Percentiles rank a stretch among this genome's conserved stretches.
Conservation (phyloP, 2,113 vertebrate species). For the Microtus richardsoni region DNA sequence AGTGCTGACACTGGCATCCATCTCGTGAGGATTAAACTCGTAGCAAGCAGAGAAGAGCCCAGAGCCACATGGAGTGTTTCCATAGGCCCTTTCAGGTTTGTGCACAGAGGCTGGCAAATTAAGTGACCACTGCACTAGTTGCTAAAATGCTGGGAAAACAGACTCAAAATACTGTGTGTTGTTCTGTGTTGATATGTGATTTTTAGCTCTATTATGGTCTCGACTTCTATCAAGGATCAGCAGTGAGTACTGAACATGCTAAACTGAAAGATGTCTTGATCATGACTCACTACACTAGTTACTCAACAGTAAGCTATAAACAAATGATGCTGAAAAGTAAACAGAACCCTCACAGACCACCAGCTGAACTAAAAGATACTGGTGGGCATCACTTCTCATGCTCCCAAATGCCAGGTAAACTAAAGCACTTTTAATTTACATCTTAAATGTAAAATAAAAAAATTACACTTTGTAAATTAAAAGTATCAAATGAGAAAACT, state of each 20-base stretch:
- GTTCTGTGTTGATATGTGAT: slow-evolving; percentile 41
- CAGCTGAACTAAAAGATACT: slow-evolving; percentile 74
- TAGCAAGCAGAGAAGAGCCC: slow-evolving; percentile 81
- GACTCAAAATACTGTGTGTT: slow-evolving; percentile 73
- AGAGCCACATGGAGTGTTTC: slow-evolving; percentile 57
- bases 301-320: slow-evolving; percentile 78
- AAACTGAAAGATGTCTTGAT: slow-evolving; percentile 74
- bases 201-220: slow-evolving; percentile 48
- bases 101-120: slow-evolving; percentile 75
- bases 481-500: slow-evolving; percentile 83
- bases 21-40: slow-evolving; percentile 61
- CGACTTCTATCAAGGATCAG: slow-evolving; percentile 71
- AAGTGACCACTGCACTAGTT: slow-evolving; percentile 75
- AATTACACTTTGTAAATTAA: slow-evolving; percentile 84
- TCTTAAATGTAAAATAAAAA: slow-evolving; percentile 9
- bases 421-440: slow-evolving; percentile 84
- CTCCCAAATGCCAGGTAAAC: slow-evolving; percentile 78
- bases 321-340: slow-evolving; percentile 78
- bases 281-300: slow-evolving; percentile 75
- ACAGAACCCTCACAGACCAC: slow-evolving; percentile 77
- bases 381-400: slow-evolving; percentile 73
- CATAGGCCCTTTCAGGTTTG: slow-evolving; percentile 76
- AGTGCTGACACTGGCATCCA: slow-evolving; percentile 75
- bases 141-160: slow-evolving; percentile 77
- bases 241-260: slow-evolving; percentile 72